These are phyloP conservation scores for Ochropleura plecta DNA, from an alignment of 2,888 invertebrate genomes.

Conservation along the genomic window DNA sequence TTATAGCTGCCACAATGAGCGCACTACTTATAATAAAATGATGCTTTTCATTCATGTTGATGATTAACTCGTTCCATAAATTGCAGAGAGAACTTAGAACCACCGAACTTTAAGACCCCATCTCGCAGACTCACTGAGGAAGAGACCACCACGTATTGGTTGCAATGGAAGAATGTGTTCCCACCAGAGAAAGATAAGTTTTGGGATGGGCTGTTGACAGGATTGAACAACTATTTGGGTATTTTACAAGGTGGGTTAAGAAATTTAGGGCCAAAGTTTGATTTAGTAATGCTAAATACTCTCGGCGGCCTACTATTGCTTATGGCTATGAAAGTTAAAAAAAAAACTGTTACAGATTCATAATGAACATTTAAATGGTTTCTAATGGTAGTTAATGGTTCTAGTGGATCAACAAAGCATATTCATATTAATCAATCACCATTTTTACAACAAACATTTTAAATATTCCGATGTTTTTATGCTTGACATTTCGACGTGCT, in stretches of 20 bases:
- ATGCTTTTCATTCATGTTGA: neutral
- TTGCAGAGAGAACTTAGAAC: conserved; percentile 80
- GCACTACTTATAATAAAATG: neutral
- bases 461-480: too few species aligned
- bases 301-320: neutral
- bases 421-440: neutral
- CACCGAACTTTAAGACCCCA: conserved; percentile 87
- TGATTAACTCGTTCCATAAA: neutral
- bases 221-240: conserved; percentile 92
- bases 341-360: too few species aligned
- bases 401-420: too few species aligned
- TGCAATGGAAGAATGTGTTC: conserved; percentile 91
- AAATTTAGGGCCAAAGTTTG: neutral
- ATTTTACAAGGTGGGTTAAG: conserved; percentile 90
- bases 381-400: neutral
- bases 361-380: too few species aligned
- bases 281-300: neutral
- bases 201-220: conserved; percentile 93
- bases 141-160: conserved; percentile 93
- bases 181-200: conserved; percentile 91
- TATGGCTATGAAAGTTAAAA: too few species aligned
- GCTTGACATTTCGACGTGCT: too few species aligned
- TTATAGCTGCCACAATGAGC: neutral
- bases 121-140: conserved; percentile 88
- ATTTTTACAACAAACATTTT: too few species aligned